Base-by-base conservation (phyloP, 2,888 invertebrate genomes). In the Notodonta ziczac region DNA sequence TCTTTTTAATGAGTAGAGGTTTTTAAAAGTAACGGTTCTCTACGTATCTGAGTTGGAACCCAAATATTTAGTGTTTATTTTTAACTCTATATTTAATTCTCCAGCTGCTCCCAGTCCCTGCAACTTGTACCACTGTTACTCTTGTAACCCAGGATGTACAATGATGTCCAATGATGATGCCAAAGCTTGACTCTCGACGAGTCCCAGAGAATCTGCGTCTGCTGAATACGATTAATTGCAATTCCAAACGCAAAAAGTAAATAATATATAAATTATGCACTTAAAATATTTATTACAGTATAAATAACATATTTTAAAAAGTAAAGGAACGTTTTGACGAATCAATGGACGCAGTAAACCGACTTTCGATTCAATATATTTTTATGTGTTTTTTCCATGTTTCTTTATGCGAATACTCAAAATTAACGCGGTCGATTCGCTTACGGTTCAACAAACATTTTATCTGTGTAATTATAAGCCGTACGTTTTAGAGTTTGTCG, bases 381-480 rank as follows among this genome's bases (percentile, higher is more conserved):
- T 59, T 61, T 61, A 56, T 50, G 46, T 48, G 39, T 24, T 8
- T 54, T 39, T 4, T n/a, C 39, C 40, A 40, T 63, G 59, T 57
- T 50, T 48, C 12, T 55, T 52, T 14, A 4, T 35, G n/a, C 13
- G 40, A 63, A 46, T 51, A 53, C 58, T 46, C 57, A 53, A 42
- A 50, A 60, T 69, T 53, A 56, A 66, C n/a, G 51, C 35, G 16
- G 10, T 40, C 53, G 53, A 63, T 62, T 65, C 59, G 59, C 60
- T 65, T 24, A 56, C 39, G 54, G 61, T 68, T 46, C 62, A 66
- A 71, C 74, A 73, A 71, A 66, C 14, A 32, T 70, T 69, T 66
- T 63, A 72, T 61, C 59, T 64, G 59, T 61, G 59, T n/a, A 46
- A n/a, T 69, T 59, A 60, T 4, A 7, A 35, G 35, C 35, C 35